These are phyloP conservation scores for Sweltsa coloradensis DNA, from an alignment of 1,140 invertebrate species.

Conservation along the genomic window DNA sequence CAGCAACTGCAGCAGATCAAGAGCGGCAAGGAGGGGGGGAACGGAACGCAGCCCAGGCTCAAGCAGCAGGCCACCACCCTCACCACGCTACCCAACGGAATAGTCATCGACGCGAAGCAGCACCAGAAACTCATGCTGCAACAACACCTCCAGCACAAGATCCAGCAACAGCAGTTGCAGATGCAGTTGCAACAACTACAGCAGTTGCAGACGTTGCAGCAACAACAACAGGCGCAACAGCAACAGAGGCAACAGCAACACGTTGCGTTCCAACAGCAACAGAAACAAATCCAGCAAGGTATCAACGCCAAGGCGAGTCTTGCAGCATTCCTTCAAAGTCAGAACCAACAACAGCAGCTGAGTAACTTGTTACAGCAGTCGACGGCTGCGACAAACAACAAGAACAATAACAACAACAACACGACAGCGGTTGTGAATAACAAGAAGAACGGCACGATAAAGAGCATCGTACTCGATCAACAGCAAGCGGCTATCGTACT, in stretches of 20 bases:
- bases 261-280: conserved; percentile 23
- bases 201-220: conserved; percentile 32
- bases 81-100: not conserved
- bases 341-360: conserved; percentile 27
- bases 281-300: conserved; percentile 19
- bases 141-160: conserved; percentile 55
- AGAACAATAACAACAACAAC: conserved; percentile 26
- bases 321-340: conserved; percentile 33
- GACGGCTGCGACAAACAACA: conserved; percentile 33
- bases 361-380: conserved; percentile 33
- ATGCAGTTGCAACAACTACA: conserved; percentile 27
- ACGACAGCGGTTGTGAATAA: conserved; percentile 17
- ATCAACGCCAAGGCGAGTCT: conserved; percentile 38
- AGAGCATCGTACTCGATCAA: conserved; percentile 19
- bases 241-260: conserved; percentile 35
- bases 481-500: conserved; percentile 26
- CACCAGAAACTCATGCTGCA: conserved; percentile 43
- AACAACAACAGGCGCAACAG: conserved; percentile 43
- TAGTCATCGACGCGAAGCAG: conserved; percentile 22
- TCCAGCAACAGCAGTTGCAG: conserved; percentile 40
- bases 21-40: no score
- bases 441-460: conserved; percentile 17
- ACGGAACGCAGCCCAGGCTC: not conserved
- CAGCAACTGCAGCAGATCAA: conserved; percentile 55
- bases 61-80: not conserved